A percentile compares a stretch with the other conserved stretches of the same genome.
phyloP scores from a whole-genome alignment of 2,797 vertebrate species.

The Anguilla pacifica region DNA sequence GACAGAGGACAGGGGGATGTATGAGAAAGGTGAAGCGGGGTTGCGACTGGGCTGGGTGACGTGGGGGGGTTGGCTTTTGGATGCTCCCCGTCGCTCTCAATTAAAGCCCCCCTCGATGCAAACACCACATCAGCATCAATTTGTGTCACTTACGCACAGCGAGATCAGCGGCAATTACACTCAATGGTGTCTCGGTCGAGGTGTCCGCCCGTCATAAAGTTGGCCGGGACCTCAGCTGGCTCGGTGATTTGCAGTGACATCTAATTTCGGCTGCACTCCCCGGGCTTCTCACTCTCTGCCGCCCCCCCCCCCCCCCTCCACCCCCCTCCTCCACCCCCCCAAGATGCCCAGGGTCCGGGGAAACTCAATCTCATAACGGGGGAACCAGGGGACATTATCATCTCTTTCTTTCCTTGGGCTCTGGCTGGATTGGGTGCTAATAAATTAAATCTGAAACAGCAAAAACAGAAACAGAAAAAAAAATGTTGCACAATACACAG shows the following conservation, averaged over 20 bases:
- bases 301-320: background rate
- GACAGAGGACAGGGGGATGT: background rate
- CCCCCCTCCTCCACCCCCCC: too few relatives aligned
- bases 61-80: background rate
- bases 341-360: conserved; percentile 31
- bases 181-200: conserved; percentile 78
- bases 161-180: conserved; percentile 85
- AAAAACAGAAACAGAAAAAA: conserved; percentile 31
- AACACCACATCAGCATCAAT: conserved; percentile 84
- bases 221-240: conserved; percentile 71
- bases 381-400: conserved; percentile 74
- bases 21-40: background rate
- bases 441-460: conserved; percentile 42
- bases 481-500: background rate
- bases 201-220: conserved; percentile 73
- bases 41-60: background rate
- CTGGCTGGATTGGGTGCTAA: conserved; percentile 33
- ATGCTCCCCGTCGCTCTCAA: conserved; percentile 47
- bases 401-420: conserved; percentile 41
- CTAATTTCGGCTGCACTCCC: conserved; percentile 78
- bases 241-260: conserved; percentile 91
- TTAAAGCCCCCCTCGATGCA: conserved; percentile 74
- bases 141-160: conserved; percentile 76
- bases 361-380: conserved; percentile 69
- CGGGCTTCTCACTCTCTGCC: background rate